Evolutionary conservation across 2,797 vertebrate species (phyloP).

Genomic region (Novumbra hubbsi): DNA sequence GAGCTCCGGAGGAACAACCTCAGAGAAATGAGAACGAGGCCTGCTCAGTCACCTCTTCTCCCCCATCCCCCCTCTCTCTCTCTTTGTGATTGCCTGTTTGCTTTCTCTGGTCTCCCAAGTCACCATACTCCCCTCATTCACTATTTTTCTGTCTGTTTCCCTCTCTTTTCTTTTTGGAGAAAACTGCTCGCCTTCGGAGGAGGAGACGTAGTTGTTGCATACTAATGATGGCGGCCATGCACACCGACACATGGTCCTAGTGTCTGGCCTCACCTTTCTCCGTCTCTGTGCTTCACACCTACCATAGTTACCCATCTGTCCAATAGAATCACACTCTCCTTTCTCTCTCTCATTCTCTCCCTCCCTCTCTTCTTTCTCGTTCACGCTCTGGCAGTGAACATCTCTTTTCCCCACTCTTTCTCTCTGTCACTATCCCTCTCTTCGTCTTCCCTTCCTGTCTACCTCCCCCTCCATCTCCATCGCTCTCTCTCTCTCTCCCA

Average conservation of each 20-base stretch:
- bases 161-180: not conserved
- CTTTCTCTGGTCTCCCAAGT: not conserved
- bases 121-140: not conserved
- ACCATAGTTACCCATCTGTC: constrained; percentile 33
- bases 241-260: constrained; percentile 17
- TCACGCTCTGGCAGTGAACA: not conserved
- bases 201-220: constrained; percentile 11
- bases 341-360: not conserved
- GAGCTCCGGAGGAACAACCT: constrained; percentile 66
- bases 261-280: constrained; percentile 15
- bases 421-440: not conserved
- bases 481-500: not conserved
- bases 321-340: constrained; percentile 5
- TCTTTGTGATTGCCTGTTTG: not conserved
- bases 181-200: constrained; percentile 13
- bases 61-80: not conserved
- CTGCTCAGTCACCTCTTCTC: not conserved
- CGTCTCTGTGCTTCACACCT: constrained; percentile 22
- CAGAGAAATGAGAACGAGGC: constrained; percentile 37
- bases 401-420: not conserved
- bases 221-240: constrained; percentile 12
- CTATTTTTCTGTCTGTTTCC: not conserved
- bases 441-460: not conserved
- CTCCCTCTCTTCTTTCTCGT: not conserved
- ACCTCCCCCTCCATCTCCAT: not conserved